Evolutionary conservation across 2,888 invertebrate species (phyloP).

Genomic region (Cheilosia soror): DNA sequence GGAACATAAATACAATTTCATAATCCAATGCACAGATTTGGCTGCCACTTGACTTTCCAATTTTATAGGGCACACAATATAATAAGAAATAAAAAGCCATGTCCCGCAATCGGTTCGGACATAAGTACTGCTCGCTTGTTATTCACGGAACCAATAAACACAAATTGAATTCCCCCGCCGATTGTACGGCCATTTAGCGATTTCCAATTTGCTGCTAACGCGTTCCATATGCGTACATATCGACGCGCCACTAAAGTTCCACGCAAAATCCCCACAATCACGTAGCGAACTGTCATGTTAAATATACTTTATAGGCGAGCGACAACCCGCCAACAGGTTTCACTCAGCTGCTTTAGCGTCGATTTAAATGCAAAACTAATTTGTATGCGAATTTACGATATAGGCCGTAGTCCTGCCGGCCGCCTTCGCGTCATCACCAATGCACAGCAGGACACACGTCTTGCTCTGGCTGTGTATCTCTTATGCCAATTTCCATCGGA

Average conservation of each 20-base stretch:
- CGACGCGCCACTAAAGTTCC: constrained; percentile 21
- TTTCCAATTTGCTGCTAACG: constrained; percentile 70
- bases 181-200: constrained; percentile 61
- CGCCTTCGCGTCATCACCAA: constrained; percentile 14
- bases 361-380: constrained; percentile 75
- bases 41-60: constrained; percentile 26
- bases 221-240: constrained; percentile 32
- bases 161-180: constrained; percentile 63
- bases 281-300: constrained; percentile 68
- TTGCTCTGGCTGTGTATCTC: constrained; percentile 30
- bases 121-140: constrained; percentile 62
- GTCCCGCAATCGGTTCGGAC: not conserved
- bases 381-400: constrained; percentile 71
- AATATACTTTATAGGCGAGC: constrained; percentile 68
- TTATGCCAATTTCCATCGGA: constrained; percentile 51
- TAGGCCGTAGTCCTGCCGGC: constrained; percentile 27
- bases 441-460: constrained; percentile 48
- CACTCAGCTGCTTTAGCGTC: constrained; percentile 69
- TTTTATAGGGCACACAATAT: not conserved
- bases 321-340: constrained; percentile 75
- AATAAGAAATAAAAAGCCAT: not conserved
- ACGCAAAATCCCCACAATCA: constrained; percentile 52
- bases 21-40: constrained; percentile 7
- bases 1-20: not conserved
- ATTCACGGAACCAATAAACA: constrained; percentile 72